Conservation (phyloP, 2,113 vertebrate genomes). For the Catharus minimus region DNA sequence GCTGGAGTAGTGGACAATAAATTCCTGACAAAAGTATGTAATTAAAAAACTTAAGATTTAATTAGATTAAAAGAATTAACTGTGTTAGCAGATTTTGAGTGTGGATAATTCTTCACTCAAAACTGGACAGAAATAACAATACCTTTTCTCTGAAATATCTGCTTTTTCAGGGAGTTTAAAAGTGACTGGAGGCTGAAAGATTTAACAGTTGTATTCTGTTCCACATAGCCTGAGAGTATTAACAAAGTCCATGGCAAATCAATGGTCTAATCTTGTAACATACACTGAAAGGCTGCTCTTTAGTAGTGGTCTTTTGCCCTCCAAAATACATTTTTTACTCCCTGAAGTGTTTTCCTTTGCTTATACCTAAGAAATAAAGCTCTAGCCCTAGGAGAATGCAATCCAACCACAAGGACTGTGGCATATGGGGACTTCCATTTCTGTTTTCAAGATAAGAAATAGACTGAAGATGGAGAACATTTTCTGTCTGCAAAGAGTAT, state of each 20-base stretch:
- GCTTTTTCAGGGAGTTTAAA: neutral
- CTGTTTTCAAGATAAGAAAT: slow-evolving; percentile 44
- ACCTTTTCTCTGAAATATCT: neutral
- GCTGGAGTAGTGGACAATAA: neutral
- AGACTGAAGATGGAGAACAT: slow-evolving; percentile 14
- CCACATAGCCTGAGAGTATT: neutral
- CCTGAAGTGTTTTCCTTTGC: neutral
- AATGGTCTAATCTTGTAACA: neutral
- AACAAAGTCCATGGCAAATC: neutral
- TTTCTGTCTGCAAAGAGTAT: slow-evolving; percentile 21
- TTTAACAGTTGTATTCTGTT: neutral
- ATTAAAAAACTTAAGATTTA: neutral
- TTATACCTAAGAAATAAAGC: slow-evolving; percentile 15
- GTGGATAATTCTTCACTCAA: neutral
- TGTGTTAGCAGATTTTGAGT: neutral
- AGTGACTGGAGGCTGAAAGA: neutral
- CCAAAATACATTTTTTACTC: neutral
- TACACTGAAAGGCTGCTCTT: neutral
- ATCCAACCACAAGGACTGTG: neutral
- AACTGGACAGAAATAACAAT: neutral
- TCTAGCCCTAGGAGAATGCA: neutral
- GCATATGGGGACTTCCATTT: neutral
- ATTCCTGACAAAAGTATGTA: neutral
- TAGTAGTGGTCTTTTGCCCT: neutral
- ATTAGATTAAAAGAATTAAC: neutral